Evolutionary conservation across 2,888 invertebrate species (phyloP).

Genomic region (Lasioglossum morio): DNA sequence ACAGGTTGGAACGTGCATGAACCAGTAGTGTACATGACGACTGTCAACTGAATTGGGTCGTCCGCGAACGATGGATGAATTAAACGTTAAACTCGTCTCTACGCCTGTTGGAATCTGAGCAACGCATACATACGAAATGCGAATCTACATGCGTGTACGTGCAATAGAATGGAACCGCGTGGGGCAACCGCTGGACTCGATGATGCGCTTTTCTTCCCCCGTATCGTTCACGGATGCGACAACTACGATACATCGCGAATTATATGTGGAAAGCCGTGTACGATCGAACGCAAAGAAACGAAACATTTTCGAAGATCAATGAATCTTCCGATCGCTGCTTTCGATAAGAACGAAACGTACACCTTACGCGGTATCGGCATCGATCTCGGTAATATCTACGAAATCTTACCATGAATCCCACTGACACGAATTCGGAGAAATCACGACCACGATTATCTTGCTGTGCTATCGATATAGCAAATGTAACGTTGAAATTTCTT

Average conservation of each 20-base stretch:
- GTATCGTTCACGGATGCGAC: neutral
- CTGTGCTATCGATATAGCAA: neutral
- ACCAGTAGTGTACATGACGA: conserved; percentile 16
- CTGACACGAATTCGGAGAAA: neutral
- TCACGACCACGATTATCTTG: neutral
- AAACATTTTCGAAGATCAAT: neutral
- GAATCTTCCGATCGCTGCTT: neutral
- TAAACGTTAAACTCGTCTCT: conserved; percentile 21
- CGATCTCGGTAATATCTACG: neutral
- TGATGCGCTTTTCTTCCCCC: neutral
- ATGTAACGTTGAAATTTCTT: neutral
- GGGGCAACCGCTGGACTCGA: neutral
- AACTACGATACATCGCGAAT: neutral
- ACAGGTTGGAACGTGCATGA: conserved; percentile 6
- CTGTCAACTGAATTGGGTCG: conserved; percentile 25
- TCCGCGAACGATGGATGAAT: conserved; percentile 23
- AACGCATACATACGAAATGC: neutral
- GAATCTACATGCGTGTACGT: neutral
- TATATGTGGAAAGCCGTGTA: neutral
- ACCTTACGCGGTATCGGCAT: neutral
- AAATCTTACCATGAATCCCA: conserved; percentile 9
- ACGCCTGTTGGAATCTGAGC: neutral
- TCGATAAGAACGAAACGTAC: neutral
- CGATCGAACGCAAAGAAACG: too few species aligned
- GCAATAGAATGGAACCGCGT: neutral